These are phyloP conservation scores for Chymomyza fuscimana DNA, from an alignment of 2,888 invertebrate species.

Conservation along the genomic window DNA sequence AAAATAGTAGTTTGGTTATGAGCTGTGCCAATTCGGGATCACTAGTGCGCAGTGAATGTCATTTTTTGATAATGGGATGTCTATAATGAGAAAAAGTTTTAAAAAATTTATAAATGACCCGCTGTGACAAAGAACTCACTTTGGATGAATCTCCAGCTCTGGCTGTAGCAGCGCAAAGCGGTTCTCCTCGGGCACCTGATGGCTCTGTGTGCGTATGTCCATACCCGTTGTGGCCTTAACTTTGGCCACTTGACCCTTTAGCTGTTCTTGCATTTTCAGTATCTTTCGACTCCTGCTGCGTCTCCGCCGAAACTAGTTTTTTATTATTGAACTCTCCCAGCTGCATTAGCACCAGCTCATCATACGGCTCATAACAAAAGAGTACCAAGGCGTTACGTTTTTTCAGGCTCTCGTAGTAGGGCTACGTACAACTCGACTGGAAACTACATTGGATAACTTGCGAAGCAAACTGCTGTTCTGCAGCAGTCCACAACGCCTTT, in stretches of 20 bases:
- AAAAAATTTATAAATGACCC: not conserved
- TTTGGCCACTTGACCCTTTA: slow-evolving; percentile 89
- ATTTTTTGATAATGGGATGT: slow-evolving; percentile 94
- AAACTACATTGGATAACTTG: slow-evolving; percentile 91
- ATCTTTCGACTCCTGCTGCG: slow-evolving; percentile 85
- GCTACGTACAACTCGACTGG: slow-evolving; percentile 91
- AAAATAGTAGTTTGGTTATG: slow-evolving; percentile 93
- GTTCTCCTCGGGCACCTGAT: slow-evolving; percentile 89
- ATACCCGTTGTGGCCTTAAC: slow-evolving; percentile 91
- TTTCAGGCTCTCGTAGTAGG: slow-evolving; percentile 95
- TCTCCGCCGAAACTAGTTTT: slow-evolving; percentile 91
- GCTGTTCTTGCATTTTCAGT: slow-evolving; percentile 83
- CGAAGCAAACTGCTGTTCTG: slow-evolving; percentile 96
- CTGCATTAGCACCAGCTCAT: slow-evolving; percentile 96
- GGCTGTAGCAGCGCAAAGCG: slow-evolving; percentile 93
- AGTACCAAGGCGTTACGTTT: slow-evolving; percentile 93
- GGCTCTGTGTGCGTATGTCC: slow-evolving; percentile 92
- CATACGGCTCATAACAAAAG: slow-evolving; percentile 98
- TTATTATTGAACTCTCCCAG: slow-evolving; percentile 87
- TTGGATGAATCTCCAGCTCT: slow-evolving; percentile 95
- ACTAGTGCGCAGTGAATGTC: slow-evolving; percentile 86
- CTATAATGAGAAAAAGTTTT: slow-evolving; percentile 78
- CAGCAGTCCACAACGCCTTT: slow-evolving; percentile 98
- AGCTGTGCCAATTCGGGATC: slow-evolving; percentile 91
- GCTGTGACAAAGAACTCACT: slow-evolving; percentile 81